Base-by-base conservation (phyloP, 64 coral and sea anemone species). In the Pocillopora damicornis region DNA sequence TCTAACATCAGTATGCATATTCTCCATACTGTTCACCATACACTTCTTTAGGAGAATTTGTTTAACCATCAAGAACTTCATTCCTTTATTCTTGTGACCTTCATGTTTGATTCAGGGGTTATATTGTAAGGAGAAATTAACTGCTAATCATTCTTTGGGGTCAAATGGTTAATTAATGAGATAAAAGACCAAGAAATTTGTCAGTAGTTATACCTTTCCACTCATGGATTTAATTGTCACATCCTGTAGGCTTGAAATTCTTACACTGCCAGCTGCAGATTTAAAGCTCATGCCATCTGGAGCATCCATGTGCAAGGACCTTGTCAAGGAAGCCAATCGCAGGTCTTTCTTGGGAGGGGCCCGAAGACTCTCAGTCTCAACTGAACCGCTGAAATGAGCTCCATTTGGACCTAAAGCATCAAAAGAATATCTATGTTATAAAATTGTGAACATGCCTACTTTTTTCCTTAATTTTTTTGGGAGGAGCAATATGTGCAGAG, bases 371-470 rank as follows among this genome's bases (percentile, higher is more conserved):
- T 95, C 86, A 35, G 97, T 99, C 75, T 99, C 87, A n/a, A 99
- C 75, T 30, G 97, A 94, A 63, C 97, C 97, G 90, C 90, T 95
- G 20, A 99, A 95, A 87, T 95, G 87, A 72, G 93, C 97, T 77
- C 97, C 93, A 92, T 86, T 91, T 12, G 90, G 93, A 75, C 97
- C 97, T 99, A 35, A 11, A 86, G 51, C 56, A 83, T 4, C 13
- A 66, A 79, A 73, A 60, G 5, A 37, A 15, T 30, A 30, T 30
- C 30, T 22, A 25, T 12, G 17, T 13, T 38, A 51, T 23, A 89
- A 35, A 37, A 37, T 51, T 51, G 30, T 30, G 42, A 51, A 51
- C 42, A 51, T 51, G 0, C 42, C 42, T 7, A 7, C 42, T 51
- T 51, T 7, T 51, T 51, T 51, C 7, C 42, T 4, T 51, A 51